These are phyloP conservation scores for Nemotelus nigrinus DNA, from an alignment of 2,888 invertebrate genomes.

Conservation along the genomic window DNA sequence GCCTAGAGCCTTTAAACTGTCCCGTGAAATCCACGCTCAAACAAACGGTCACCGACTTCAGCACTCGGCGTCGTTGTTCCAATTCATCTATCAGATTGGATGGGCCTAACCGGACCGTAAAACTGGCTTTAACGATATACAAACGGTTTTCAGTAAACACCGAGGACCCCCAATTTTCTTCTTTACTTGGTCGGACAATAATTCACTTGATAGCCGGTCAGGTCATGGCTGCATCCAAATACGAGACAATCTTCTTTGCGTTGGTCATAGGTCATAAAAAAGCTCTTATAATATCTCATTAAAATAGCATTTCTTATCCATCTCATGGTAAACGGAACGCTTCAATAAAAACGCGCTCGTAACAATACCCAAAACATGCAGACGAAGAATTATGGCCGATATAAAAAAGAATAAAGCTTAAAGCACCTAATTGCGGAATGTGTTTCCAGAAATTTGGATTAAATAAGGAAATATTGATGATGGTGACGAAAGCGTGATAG, in stretches of 20 bases:
- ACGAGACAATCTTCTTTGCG: slow-evolving; percentile 24
- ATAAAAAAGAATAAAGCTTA: slow-evolving; percentile 21
- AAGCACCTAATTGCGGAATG: slow-evolving; percentile 25
- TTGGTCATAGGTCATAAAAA: slow-evolving; percentile 25
- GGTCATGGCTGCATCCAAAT: background rate
- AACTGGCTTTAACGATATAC: no score
- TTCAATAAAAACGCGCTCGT: background rate
- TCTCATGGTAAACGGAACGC: background rate
- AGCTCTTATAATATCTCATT: slow-evolving; percentile 13
- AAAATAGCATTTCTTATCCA: slow-evolving; percentile 16
- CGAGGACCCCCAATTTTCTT: no score
- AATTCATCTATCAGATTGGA: no score
- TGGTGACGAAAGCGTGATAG: no score
- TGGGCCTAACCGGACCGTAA: no score
- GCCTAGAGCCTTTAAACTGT: no score
- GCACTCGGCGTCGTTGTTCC: no score
- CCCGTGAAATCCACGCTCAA: no score
- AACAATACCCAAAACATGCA: slow-evolving; percentile 2
- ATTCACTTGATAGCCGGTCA: no score
- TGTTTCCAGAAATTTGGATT: background rate
- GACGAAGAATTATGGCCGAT: slow-evolving; percentile 3
- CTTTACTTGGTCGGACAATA: no score
- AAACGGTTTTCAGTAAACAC: no score
- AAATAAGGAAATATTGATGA: background rate
- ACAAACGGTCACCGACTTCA: no score